These are phyloP conservation scores for Luffia ferchaultella DNA, from an alignment of 2,888 invertebrate genomes.

Conservation along the genomic window DNA sequence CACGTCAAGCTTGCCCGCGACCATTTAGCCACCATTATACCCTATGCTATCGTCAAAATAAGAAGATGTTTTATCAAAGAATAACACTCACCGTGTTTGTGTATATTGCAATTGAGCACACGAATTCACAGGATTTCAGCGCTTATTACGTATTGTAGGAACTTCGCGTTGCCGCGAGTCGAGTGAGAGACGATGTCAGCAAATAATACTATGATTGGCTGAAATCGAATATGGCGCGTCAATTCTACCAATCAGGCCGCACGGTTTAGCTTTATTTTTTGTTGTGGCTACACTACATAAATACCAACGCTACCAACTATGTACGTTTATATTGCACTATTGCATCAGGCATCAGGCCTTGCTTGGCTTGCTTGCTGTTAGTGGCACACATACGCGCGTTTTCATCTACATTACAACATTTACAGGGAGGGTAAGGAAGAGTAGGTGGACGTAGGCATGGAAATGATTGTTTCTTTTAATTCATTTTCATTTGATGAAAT, in stretches of 20 bases:
- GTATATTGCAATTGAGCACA: constrained; percentile 54
- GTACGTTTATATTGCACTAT: background rate
- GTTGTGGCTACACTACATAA: constrained; percentile 41
- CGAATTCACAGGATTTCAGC: constrained; percentile 67
- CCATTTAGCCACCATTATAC: constrained; percentile 10
- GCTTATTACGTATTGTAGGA: constrained; percentile 64
- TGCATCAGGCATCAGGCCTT: background rate
- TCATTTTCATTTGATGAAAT: no score
- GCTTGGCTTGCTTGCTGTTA: background rate
- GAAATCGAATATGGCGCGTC: constrained; percentile 51
- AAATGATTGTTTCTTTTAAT: no score
- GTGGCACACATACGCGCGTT: no score
- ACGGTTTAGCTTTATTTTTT: constrained; percentile 54
- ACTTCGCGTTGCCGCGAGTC: constrained; percentile 23
- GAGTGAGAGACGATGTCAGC: constrained; percentile 35
- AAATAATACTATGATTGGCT: constrained; percentile 41
- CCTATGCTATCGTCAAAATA: constrained; percentile 11
- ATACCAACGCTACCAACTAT: constrained; percentile 21
- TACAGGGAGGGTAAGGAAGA: no score
- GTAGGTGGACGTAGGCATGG: no score
- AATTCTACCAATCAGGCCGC: constrained; percentile 37
- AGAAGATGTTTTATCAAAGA: constrained; percentile 19
- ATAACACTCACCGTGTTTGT: constrained; percentile 50
- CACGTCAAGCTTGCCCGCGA: constrained; percentile 13
- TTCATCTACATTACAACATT: no score